A percentile compares a stretch with the other conserved stretches of the same genome.
Evolutionary conservation across 2,113 vertebrate genomes (phyloP).

Genomic region (Bagarius yarrelli): DNA sequence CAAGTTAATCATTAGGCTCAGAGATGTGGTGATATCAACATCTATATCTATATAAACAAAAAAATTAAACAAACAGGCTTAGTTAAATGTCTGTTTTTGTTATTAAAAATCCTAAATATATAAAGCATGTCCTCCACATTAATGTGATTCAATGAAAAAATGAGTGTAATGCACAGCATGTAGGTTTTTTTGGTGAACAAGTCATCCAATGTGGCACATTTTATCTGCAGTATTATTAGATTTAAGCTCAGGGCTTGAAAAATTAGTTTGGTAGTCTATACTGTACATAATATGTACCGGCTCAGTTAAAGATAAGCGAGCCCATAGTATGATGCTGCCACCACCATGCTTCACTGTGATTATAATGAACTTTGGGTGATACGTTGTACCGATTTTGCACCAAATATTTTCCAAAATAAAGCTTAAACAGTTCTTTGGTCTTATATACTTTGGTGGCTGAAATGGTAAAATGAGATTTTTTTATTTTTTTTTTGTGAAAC

Average conservation of each 20-base stretch:
- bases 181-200: neutral
- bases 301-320: neutral
- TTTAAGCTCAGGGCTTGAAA: neutral
- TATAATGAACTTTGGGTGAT: no score
- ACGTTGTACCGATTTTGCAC: no score
- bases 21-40: neutral
- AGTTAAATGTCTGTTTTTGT: neutral
- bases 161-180: neutral
- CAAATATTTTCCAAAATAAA: no score
- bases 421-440: no score
- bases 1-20: neutral
- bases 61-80: neutral
- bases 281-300: neutral
- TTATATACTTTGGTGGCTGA: neutral
- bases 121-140: neutral
- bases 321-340: no score
- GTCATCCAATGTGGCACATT: no score
- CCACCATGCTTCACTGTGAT: no score
- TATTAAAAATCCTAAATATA: neutral
- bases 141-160: neutral
- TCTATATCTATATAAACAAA: neutral
- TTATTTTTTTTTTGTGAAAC: neutral
- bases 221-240: neutral
- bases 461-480: neutral
- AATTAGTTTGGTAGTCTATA: neutral